Percentiles rank a stretch among this genome's conserved stretches.
Evolutionary conservation across 2,113 vertebrate species (phyloP).

Genomic region (Notothenia rossii): DNA sequence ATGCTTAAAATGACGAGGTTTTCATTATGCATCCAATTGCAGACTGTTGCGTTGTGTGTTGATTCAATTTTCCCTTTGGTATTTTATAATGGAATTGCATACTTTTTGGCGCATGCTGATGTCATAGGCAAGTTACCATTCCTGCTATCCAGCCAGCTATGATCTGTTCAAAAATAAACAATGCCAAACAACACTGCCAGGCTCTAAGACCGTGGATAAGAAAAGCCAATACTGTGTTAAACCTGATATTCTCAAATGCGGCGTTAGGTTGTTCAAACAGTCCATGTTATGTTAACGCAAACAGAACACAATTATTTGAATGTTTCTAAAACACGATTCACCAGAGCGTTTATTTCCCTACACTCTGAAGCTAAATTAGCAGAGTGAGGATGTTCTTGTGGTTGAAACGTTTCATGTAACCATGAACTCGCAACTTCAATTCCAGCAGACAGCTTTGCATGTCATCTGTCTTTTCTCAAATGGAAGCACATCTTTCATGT

Average conservation of each 20-base stretch:
- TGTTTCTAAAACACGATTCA: constrained; percentile 15
- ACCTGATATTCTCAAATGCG: neutral
- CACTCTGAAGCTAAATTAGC: constrained; percentile 7
- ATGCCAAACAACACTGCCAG: constrained; percentile 5
- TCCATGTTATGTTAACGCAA: neutral
- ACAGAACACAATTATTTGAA: constrained; percentile 2
- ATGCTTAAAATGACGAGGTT: constrained; percentile 25
- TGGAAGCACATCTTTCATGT: no score
- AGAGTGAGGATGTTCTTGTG: neutral
- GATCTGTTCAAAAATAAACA: constrained; percentile 7
- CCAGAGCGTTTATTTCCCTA: neutral
- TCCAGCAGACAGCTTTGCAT: neutral
- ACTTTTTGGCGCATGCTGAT: constrained; percentile 28
- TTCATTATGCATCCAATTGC: constrained; percentile 32
- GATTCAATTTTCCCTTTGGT: constrained; percentile 7
- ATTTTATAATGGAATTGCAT: constrained; percentile 16
- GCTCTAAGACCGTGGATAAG: neutral
- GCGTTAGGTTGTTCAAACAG: neutral
- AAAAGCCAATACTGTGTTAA: neutral
- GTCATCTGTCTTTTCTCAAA: neutral
- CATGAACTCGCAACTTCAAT: neutral
- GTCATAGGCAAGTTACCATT: constrained; percentile 21
- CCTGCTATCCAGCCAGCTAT: neutral
- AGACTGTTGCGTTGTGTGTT: constrained; percentile 11
- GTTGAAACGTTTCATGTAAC: neutral